Evolutionary conservation across 2,797 vertebrate genomes (phyloP), one percentile per base, ranked within the genome.

Genomic region (Sebastes cheni): DNA sequence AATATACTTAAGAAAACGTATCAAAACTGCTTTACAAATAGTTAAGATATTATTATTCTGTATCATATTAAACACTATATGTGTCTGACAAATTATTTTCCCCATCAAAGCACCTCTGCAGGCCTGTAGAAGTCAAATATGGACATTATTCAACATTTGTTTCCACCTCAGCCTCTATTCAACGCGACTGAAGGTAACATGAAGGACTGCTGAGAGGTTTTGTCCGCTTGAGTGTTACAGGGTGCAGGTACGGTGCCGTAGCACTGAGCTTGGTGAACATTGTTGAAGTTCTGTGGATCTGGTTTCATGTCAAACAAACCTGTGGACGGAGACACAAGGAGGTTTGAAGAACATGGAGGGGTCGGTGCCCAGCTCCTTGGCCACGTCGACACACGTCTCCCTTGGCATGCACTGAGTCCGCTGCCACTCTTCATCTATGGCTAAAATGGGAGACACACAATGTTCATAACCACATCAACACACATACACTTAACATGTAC

Each of bases 371-470:
- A 99, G 90, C 86, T 99, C 98, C 73, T 97, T 97, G 79, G 97
- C 98, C 75, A 99, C 97, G 50, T 99, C 98, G 6, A 99, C 95
- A 0, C 97, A 99, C 0, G 97, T 97, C 92, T 99, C 98, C 89
- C 98, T 94, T 50, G 98, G 98, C 92, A 96, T 96, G 52, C 98
- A 99, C 86, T 98, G 98, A 11, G 97, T 99, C 85, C 96, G 95
- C 92, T 98, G 98, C 98, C 98, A 99, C 90, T 99, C 98, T 30
- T 99, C 98, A 67, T 99, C 98, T 88, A 99, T 98, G 80, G 97
- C 98, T 96, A 54, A 54, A 72, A 88, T 1, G 27, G 10, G 11
- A 81, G 61, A 71, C 23, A 72, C 12, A 68, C 34, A 62, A 9
- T 20, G 29, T 62, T 81, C 27, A 81, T 1, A 72, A 61, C 12